A percentile compares a stretch with the other conserved stretches of the same genome.
These are phyloP conservation scores for Drosophila cardini DNA, from an alignment of 1,140 invertebrate genomes.

Conservation along the genomic window DNA sequence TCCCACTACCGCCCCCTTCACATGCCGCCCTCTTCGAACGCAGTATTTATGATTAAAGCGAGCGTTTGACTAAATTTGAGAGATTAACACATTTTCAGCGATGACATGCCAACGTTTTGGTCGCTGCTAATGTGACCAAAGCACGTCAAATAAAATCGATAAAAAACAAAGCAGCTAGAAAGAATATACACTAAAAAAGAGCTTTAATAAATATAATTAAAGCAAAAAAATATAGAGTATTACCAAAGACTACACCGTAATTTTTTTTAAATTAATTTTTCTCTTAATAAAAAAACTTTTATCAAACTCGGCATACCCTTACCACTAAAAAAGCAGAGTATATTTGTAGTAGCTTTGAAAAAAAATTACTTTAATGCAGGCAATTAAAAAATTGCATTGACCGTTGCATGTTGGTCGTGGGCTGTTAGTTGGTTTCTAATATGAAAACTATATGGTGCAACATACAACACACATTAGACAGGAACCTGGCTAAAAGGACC, in stretches of 20 bases:
- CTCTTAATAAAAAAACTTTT: not conserved
- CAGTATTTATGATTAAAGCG: slow-evolving; percentile 73
- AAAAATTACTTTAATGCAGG: slow-evolving; percentile 6
- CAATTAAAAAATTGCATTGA: slow-evolving; percentile 72
- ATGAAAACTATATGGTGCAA: slow-evolving; percentile 50
- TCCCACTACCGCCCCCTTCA: not conserved
- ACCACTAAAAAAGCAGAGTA: not conserved
- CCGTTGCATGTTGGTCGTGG: slow-evolving; percentile 37
- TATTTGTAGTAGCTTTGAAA: slow-evolving; percentile 1
- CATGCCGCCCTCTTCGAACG: not conserved
- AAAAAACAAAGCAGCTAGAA: not conserved
- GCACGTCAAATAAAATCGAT: slow-evolving; percentile 57
- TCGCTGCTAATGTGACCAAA: slow-evolving; percentile 51
- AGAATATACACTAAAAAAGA: not conserved
- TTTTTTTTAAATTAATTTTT: too few relatives aligned
- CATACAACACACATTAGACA: slow-evolving; percentile 18
- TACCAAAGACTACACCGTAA: too few relatives aligned
- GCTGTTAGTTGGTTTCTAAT: slow-evolving; percentile 52
- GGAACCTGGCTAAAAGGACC: slow-evolving; percentile 42
- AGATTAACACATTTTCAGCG: slow-evolving; percentile 76
- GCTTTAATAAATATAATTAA: too few relatives aligned
- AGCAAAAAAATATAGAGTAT: too few relatives aligned
- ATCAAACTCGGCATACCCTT: not conserved
- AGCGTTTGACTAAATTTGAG: slow-evolving; percentile 69
- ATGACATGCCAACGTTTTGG: slow-evolving; percentile 62